Evolutionary conservation across 37 sponge, comb jelly and placozoan genomes (phyloP).

Genomic region (Eunapius fragilis): DNA sequence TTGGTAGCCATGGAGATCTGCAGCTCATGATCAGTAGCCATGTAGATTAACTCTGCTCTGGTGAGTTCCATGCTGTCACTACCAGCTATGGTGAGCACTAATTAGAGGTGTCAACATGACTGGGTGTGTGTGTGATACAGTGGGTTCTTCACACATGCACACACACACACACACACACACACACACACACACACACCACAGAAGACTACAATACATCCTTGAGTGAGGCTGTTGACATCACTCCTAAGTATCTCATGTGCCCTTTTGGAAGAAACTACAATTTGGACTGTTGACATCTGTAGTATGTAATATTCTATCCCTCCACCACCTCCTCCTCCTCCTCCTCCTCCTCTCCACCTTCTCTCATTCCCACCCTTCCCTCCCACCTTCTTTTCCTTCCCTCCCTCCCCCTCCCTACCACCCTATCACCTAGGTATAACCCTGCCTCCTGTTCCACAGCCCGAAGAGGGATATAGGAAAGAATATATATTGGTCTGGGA

Average conservation of each 20-base stretch:
- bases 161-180: no score
- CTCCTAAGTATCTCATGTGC: slow-evolving; percentile 68
- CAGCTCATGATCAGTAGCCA: no score
- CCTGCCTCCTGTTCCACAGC: slow-evolving; percentile 15
- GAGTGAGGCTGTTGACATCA: slow-evolving; percentile 79
- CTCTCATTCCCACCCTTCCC: not conserved
- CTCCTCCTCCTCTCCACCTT: no score
- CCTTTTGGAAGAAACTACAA: slow-evolving; percentile 15
- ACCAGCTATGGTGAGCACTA: slow-evolving; percentile 74
- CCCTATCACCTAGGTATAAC: slow-evolving; percentile 2
- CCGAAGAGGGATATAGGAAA: slow-evolving; percentile 28
- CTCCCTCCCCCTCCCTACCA: no score
- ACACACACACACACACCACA: not conserved
- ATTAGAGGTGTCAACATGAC: not conserved
- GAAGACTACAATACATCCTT: slow-evolving; percentile 94
- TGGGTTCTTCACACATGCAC: no score
- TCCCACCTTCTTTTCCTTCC: no score
- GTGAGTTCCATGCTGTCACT: slow-evolving; percentile 41
- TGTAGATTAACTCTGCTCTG: no score
- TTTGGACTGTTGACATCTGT: no score
- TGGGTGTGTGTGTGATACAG: no score
- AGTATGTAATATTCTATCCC: no score
- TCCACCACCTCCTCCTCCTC: not conserved
- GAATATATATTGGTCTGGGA: not conserved
- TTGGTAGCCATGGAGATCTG: no score